These are phyloP conservation scores for Gadus macrocephalus DNA, from an alignment of 2,113 vertebrate genomes.

Conservation along the genomic window DNA sequence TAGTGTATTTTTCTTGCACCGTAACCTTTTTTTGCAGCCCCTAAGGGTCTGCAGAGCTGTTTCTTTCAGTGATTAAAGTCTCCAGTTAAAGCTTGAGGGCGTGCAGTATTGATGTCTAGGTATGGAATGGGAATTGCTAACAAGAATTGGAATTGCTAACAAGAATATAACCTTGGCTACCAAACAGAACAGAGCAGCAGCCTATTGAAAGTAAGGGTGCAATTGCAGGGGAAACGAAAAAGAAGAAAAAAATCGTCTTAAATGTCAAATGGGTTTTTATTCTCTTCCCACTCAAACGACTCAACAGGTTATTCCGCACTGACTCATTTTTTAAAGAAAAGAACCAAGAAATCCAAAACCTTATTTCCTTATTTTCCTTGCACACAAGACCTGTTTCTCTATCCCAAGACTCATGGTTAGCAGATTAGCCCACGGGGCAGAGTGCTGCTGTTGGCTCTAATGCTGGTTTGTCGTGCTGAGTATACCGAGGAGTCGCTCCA, in stretches of 20 bases:
- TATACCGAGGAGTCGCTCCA: not conserved
- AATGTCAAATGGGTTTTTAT: slow-evolving; percentile 12
- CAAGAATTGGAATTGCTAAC: not conserved
- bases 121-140: not conserved
- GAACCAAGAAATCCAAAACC: not conserved
- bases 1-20: slow-evolving; percentile 38
- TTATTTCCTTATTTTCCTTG: not conserved
- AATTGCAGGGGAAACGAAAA: not conserved
- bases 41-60: slow-evolving; percentile 24
- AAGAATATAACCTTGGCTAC: slow-evolving; percentile 1
- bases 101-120: not conserved
- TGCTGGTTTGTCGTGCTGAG: not conserved
- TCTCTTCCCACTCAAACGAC: not conserved
- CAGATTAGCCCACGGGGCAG: not conserved
- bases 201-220: not conserved
- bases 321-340: slow-evolving; percentile 5
- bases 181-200: not conserved
- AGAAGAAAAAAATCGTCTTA: slow-evolving; percentile 2
- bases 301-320: slow-evolving; percentile 20
- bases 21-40: slow-evolving; percentile 37
- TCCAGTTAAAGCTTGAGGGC: not conserved
- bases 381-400: not conserved
- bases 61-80: slow-evolving; percentile 6
- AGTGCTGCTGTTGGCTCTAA: not conserved
- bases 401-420: slow-evolving; percentile 2